Evolutionary conservation across 2,797 vertebrate species (phyloP).

Genomic region (Hemitrygon akajei): DNA sequence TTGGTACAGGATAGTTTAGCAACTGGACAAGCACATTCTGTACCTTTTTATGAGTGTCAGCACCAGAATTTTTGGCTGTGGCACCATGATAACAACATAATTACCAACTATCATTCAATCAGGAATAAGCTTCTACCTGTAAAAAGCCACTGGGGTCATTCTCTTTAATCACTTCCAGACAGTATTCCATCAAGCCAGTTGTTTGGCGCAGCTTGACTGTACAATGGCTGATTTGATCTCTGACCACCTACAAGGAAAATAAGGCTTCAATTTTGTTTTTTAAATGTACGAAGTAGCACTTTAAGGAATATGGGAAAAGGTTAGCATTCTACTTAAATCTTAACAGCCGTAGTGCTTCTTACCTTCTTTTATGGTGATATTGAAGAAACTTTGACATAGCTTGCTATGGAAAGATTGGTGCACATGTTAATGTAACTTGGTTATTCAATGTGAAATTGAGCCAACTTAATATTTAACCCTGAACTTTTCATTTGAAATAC

Average conservation of each 20-base stretch:
- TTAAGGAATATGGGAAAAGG: neutral
- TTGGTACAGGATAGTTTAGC: neutral
- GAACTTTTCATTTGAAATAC: no score
- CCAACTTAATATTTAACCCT: neutral
- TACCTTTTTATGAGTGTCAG: neutral
- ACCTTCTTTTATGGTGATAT: neutral
- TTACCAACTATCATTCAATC: constrained; percentile 24
- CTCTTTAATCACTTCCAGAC: constrained; percentile 97
- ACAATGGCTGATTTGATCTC: constrained; percentile 96
- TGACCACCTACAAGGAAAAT: constrained; percentile 70
- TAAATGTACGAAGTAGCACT: neutral
- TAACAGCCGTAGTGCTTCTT: neutral
- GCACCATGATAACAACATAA: neutral
- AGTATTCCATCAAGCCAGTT: constrained; percentile 96
- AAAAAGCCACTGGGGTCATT: constrained; percentile 97
- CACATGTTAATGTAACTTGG: neutral
- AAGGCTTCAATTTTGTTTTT: no score
- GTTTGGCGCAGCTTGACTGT: constrained; percentile 96
- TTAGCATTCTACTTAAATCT: neutral
- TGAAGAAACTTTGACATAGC: neutral
- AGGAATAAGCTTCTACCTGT: constrained; percentile 63
- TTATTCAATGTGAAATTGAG: neutral
- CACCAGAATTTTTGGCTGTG: neutral
- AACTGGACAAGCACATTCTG: neutral
- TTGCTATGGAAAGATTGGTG: neutral